Conservation (phyloP, 2,113 vertebrate species). For the Dendrocopos noguchii region DNA sequence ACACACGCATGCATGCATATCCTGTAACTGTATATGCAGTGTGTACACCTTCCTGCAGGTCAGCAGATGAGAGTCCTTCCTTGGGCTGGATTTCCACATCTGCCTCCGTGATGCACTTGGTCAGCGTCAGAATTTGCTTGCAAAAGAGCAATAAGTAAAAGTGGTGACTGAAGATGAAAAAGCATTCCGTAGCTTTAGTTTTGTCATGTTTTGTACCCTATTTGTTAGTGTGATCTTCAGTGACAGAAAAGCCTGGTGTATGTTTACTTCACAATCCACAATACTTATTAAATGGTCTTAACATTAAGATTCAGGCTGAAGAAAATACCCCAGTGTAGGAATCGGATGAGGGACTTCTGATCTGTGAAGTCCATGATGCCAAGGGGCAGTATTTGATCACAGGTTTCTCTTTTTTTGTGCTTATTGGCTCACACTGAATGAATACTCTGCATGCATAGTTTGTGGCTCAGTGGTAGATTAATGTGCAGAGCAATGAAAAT, state of each 20-base stretch:
- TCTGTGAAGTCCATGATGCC: background rate
- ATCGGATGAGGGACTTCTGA: background rate
- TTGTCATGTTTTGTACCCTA: background rate
- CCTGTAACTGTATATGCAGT: background rate
- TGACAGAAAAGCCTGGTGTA: background rate
- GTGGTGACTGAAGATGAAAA: background rate
- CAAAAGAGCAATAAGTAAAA: background rate
- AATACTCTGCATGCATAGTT: background rate
- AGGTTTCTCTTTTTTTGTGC: background rate
- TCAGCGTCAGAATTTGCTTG: background rate
- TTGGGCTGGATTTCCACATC: background rate
- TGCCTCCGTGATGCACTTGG: background rate
- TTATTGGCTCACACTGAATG: background rate
- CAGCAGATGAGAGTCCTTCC: background rate
- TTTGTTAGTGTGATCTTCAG: background rate
- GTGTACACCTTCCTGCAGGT: background rate
- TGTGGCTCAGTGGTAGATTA: background rate
- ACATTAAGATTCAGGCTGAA: background rate
- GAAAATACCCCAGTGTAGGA: background rate
- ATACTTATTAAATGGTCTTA: background rate
- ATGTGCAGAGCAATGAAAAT: background rate
- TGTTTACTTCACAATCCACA: background rate
- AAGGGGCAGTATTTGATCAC: background rate
- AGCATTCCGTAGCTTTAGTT: background rate
- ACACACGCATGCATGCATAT: accelerated